Evolutionary conservation across 1,140 invertebrate species (phyloP).

Genomic region (Nasonia vitripennis): DNA sequence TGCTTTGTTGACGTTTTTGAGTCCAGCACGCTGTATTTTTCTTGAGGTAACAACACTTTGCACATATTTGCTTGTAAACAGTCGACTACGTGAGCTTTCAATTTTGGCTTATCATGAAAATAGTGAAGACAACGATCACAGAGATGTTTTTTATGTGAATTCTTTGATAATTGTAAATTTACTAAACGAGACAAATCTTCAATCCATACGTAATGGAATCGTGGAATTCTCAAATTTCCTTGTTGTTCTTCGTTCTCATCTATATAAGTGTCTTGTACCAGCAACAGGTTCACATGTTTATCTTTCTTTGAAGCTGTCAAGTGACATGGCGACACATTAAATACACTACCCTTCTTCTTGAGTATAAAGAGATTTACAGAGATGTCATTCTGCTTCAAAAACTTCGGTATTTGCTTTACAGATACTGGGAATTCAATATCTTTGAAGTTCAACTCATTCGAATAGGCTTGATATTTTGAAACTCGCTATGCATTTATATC

Average conservation of each 20-base stretch:
- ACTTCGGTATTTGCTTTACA: constrained; percentile 4
- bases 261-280: neutral
- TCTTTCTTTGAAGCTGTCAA: constrained; percentile 15
- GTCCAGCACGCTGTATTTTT: no score
- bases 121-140: no score
- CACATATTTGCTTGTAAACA: no score
- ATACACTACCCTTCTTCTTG: neutral
- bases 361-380: constrained; percentile 57
- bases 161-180: no score
- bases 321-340: constrained; percentile 9
- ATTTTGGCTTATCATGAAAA: no score
- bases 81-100: no score
- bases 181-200: no score
- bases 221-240: no score
- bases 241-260: neutral
- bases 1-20: no score
- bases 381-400: constrained; percentile 52
- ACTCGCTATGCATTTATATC: neutral
- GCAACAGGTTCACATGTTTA: neutral
- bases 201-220: no score
- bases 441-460: neutral
- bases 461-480: neutral
- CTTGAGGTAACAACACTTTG: no score
- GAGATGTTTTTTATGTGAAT: no score
- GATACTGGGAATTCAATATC: constrained; percentile 9